Conservation (phyloP, 2,113 vertebrate species). For the Oncorhynchus nerka region DNA sequence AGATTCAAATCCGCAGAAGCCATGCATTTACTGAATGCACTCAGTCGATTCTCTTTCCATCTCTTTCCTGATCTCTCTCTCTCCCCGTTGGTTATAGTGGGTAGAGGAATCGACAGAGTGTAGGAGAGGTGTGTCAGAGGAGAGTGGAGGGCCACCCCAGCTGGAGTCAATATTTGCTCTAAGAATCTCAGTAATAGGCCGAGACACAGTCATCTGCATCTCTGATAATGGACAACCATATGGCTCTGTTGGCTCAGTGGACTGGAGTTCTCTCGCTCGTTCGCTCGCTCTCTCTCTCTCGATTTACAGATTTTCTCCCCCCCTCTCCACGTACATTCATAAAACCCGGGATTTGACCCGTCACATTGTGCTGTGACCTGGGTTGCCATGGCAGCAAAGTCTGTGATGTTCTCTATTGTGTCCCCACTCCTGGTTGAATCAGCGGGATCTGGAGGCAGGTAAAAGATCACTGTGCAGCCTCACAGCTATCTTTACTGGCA, state of each 20-base stretch:
- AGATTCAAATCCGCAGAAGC: slow-evolving; percentile 28
- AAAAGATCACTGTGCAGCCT: slow-evolving; percentile 7
- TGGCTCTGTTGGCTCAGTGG: slow-evolving; percentile 80
- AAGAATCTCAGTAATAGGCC: slow-evolving; percentile 82
- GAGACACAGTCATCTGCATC: slow-evolving; percentile 78
- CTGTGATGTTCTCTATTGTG: slow-evolving; percentile 53
- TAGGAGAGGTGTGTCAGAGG: slow-evolving; percentile 60
- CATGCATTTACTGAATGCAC: slow-evolving; percentile 61
- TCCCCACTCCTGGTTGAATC: slow-evolving; percentile 1
- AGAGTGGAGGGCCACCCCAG: slow-evolving; percentile 66
- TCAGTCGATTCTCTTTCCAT: slow-evolving; percentile 34
- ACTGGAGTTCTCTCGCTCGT: slow-evolving; percentile 60
- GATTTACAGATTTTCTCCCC: slow-evolving; percentile 13
- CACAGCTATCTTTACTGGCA: too few species aligned
- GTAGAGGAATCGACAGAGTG: slow-evolving; percentile 62
- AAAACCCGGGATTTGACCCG: slow-evolving; percentile 64
- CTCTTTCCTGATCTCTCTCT: slow-evolving; percentile 35
- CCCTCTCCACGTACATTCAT: slow-evolving; percentile 38
- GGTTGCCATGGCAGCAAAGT: slow-evolving; percentile 73
- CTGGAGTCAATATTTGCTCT: slow-evolving; percentile 84
- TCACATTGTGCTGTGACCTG: slow-evolving; percentile 64
- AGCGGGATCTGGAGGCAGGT: not conserved
- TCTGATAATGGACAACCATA: slow-evolving; percentile 82
- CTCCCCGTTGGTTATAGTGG: slow-evolving; percentile 46
- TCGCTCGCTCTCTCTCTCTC: slow-evolving; percentile 11